A percentile compares a stretch with the other conserved stretches of the same genome.
Conservation (phyloP, 2,113 vertebrate species). For the Dasyprocta punctata region DNA sequence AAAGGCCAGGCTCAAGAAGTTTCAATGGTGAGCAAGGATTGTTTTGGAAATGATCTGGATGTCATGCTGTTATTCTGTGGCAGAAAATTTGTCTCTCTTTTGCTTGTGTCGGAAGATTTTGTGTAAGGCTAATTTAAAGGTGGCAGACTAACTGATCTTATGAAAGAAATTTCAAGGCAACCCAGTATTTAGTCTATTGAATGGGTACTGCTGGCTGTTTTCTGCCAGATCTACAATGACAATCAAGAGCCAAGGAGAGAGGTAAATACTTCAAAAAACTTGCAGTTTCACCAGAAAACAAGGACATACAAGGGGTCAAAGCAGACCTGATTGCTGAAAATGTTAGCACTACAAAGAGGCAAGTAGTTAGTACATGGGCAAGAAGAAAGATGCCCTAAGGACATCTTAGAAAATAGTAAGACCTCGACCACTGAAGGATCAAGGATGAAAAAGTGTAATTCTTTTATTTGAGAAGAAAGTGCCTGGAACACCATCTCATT, state of each 20-base stretch:
- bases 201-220: neutral
- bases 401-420: neutral
- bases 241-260: neutral
- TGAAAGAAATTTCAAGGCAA: neutral
- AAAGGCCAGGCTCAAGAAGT: neutral
- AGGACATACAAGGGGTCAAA: neutral
- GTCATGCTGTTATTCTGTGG: neutral
- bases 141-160: neutral
- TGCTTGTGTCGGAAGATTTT: neutral
- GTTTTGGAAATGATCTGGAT: neutral
- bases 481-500: neutral
- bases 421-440: neutral
- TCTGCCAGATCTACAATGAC: neutral
- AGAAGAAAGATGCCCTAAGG: neutral
- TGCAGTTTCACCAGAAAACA: neutral
- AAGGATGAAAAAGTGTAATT: neutral
- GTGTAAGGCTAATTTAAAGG: neutral
- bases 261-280: neutral
- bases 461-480: neutral
- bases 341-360: neutral
- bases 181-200: neutral
- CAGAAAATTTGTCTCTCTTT: neutral
- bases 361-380: neutral
- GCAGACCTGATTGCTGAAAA: neutral
- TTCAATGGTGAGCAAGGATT: neutral